Evolutionary conservation across 53 echinoderm and acorn worm genomes (phyloP).

Genomic region (Paelopatides confundens): DNA sequence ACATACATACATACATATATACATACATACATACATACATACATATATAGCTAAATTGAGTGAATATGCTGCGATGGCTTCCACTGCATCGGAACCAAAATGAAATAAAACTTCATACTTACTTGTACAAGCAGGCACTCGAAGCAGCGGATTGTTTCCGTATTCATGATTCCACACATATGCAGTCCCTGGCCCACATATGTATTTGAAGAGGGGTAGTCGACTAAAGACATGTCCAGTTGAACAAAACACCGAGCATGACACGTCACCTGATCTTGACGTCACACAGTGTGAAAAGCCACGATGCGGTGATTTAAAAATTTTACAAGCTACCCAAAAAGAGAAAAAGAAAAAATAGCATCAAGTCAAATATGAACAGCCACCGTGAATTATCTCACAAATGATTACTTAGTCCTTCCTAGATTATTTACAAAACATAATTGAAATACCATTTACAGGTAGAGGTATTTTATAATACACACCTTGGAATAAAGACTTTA

Average conservation of each 20-base stretch:
- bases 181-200: constrained; percentile 5
- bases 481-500: too few species aligned
- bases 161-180: constrained; percentile 16
- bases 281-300: not conserved
- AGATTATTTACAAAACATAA: too few species aligned
- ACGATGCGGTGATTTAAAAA: not conserved
- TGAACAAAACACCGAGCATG: not conserved
- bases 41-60: too few species aligned
- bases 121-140: constrained; percentile 38
- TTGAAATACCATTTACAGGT: too few species aligned
- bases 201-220: constrained; percentile 10
- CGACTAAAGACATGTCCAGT: constrained; percentile 23
- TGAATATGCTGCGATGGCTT: too few species aligned
- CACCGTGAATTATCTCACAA: too few species aligned
- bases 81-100: too few species aligned
- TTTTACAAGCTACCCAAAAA: not conserved
- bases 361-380: too few species aligned
- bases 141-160: not conserved
- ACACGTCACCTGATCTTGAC: not conserved
- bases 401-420: too few species aligned
- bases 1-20: too few species aligned
- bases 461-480: too few species aligned
- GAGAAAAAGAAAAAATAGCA: not conserved
- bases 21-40: too few species aligned
- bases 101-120: not conserved